Evolutionary conservation across 2,797 vertebrate genomes (phyloP), one percentile per base, ranked within the genome.

Genomic region (Zenarchopterus dispar): DNA sequence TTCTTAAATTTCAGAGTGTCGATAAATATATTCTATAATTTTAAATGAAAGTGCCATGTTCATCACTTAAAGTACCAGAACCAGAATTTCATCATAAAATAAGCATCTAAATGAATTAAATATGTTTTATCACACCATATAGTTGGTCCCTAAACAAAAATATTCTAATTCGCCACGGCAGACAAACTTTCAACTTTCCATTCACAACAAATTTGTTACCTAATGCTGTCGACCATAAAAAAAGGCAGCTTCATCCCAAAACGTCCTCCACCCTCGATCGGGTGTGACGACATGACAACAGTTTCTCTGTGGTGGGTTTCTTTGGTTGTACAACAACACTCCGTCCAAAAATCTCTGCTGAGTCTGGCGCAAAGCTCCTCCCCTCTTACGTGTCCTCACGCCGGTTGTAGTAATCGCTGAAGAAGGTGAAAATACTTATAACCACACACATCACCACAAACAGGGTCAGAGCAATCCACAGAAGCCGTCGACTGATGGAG

Each of bases 341-440:
- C 60, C 84, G 71, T 82, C 87, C 89, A 64, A 84, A 84, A 70
- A 88, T 85, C 56, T 82, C 84, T 51, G 78, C 81, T 58, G 65
- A 56, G 16, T 67, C 75, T 26, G 41, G 52, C 50, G 77, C 61
- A 54, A 58, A 68, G 18, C 84, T 60, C 44, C 53, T 77, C 42
- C 70, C 67, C 13, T 74, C 54, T 55, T 91, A 91, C 39, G 85
- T 88, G 83, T 93, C 90, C 23, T 87, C 88, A 0, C 67, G 85
- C 36, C 84, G 88, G 31, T 68, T 88, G 78, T 90, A 89, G 73
- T 86, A 74, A 73, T 81, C 86, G 45, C 79, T 90, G 63, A 93
- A 91, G 80, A 93, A 92, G 3, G 88, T 89, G 48, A 93, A 88
- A 69, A 94, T 76, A 73, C 89, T 93, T 78, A 93, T 85, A 26